Base-by-base conservation (phyloP, 2,888 invertebrate species). In the Sphaerophoria rueppellii region DNA sequence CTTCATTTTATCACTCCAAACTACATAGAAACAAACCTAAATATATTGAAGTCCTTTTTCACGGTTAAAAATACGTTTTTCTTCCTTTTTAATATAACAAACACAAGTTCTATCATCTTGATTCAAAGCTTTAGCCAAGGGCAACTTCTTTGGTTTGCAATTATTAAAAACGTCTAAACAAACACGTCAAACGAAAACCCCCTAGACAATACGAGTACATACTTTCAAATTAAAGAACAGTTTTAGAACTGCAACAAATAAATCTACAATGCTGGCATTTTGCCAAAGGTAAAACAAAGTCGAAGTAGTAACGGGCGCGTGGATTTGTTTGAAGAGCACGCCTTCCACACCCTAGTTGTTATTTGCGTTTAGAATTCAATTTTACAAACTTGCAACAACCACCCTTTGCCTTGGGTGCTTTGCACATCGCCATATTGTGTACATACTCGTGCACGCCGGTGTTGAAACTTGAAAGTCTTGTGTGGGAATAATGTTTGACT, bases 321-420 rank as follows among this genome's bases (percentile, higher is more conserved):
- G 85, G 76, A 81, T 63, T 81, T 85, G 81, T 85, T 85, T 85
- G 69, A 58, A 77, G 76, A 85, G 85, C 70, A 81, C 72, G 85
- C 77, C 76, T 77, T 69, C 77, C 85, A 85, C 75, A 85, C 81
- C 81, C 81, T 70, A 24, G 24, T 54, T 57, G 48, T 77, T 85
- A 77, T 85, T 77, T 81, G 76, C 77, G 69, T 81, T 81, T 77
- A 70, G 69, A 85, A 77, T 83, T 76, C 76, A 85, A 77, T 81
- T 81, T 73, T 73, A 81, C 61, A 81, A 76, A 76, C 85, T 73
- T 85, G 73, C 81, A 81, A 61, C 73, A 81, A 73, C 70, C 81
- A 85, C 81, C 85, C 80, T 61, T 60, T 58, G 57, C 80, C 60
- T 60, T 58, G 57, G 75, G 55, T 72, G 57, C 46, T 80, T 14